Evolutionary conservation across 2,113 vertebrate genomes (phyloP).

Genomic region (Mastomys coucha): DNA sequence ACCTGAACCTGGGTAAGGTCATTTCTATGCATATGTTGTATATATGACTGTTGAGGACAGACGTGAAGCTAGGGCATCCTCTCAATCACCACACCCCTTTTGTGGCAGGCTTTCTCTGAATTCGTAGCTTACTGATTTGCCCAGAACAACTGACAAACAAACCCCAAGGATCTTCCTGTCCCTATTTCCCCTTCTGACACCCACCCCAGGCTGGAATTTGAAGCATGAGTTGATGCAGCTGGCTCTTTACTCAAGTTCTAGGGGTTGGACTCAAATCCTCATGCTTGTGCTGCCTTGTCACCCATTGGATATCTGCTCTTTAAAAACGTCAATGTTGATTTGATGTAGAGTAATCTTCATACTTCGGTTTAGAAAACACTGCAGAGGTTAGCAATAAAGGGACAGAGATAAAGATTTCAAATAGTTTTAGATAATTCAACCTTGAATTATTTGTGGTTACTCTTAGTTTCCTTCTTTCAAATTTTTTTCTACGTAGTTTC

Average conservation of each 20-base stretch:
- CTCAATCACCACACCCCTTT: rapidly evolving
- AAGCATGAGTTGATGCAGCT: background rate
- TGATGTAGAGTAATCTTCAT: background rate
- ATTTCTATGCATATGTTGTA: background rate
- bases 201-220: background rate
- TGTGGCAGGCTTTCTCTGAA: background rate
- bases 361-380: background rate
- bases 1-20: constrained; percentile 94
- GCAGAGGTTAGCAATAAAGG: background rate
- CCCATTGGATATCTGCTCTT: background rate
- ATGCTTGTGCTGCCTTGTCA: background rate
- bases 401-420: background rate
- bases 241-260: background rate
- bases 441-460: background rate
- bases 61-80: background rate
- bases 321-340: background rate
- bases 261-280: background rate
- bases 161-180: background rate
- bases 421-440: background rate
- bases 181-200: background rate
- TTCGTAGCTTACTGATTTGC: background rate
- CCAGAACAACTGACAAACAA: background rate
- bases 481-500: background rate
- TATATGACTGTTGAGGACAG: background rate
- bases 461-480: background rate